Evolutionary conservation across 2,113 vertebrate genomes (phyloP), one percentile per base, ranked within the genome.

Genomic region (Argyrosomus japonicus): DNA sequence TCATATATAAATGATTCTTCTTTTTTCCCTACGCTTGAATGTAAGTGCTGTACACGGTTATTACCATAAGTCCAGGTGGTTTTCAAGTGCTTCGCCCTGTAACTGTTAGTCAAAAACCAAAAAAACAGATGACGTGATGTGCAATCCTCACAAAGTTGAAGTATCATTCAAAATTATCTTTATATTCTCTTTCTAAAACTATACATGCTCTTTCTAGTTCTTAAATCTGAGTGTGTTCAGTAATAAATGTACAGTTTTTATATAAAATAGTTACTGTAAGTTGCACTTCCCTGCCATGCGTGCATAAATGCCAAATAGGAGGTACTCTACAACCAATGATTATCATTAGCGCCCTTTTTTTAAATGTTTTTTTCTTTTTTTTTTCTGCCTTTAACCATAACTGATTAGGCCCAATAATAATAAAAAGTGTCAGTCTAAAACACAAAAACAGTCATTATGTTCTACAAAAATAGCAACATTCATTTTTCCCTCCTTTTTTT

Each of bases 391-490:
- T 60, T 72, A 75, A 81, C 65, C 48, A 60, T 54, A 72, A 89
- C 50, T 75, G 58, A 88, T 88, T 72, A 89, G 87, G 87, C 81
- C 82, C 57, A 61, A 47, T 36, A 75, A 77, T 36, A 36, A 36
- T 72, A 81, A 87, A 88, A 88, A 83, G 62, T 87, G 86, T 84
- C 79, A 82, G 86, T 92, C 82, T 88, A 83, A 81, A 87, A 82
- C 82, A 91, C 48, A 75, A 81, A 68, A 88, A 88, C 77, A 90
- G 87, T 91, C 85, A 79, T 88, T 79, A 89, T 84, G 76, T 89
- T 90, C 91, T 95, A 93, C 82, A 95, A 96, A 95, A 95, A 94
- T 93, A 95, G 53, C 80, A 83, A 93, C 87, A 92, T 89, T 91
- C 77, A 75, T 87, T 89, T 87, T 83, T 64, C 84, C 87, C 82